These are phyloP conservation scores for Amblyjoppa proteus DNA, from an alignment of 2,888 invertebrate genomes.

Conservation along the genomic window DNA sequence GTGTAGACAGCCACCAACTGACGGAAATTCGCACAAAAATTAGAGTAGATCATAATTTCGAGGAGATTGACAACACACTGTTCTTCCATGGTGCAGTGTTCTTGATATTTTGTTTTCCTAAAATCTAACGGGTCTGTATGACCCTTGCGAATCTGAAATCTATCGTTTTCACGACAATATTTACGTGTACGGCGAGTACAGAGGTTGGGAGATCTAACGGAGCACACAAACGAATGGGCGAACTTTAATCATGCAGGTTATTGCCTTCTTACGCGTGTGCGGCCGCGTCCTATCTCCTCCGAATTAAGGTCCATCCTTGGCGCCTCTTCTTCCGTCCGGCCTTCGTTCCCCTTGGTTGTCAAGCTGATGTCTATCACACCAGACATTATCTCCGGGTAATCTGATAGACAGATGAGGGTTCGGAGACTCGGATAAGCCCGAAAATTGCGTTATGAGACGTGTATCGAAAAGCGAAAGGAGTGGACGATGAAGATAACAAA, in stretches of 20 bases:
- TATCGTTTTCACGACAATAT: neutral
- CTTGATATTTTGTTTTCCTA: neutral
- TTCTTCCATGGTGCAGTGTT: neutral
- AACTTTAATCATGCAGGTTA: conserved; percentile 69
- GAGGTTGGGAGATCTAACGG: neutral
- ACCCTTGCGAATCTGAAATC: neutral
- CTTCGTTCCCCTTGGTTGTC: conserved; percentile 29
- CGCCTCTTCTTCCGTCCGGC: conserved; percentile 37
- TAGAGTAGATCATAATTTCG: conserved; percentile 8
- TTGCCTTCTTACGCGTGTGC: conserved; percentile 60
- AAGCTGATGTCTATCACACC: conserved; percentile 57
- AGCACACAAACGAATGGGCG: conserved; percentile 1
- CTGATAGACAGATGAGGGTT: conserved; percentile 60
- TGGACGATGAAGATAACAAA: conserved; percentile 28
- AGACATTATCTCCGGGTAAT: conserved; percentile 63
- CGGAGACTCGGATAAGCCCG: conserved; percentile 38
- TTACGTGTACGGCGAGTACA: neutral
- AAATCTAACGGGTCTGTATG: neutral
- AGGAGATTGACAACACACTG: neutral
- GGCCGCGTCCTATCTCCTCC: conserved; percentile 47
- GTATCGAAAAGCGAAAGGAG: conserved; percentile 25
- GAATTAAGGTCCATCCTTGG: conserved; percentile 48
- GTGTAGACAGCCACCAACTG: conserved; percentile 53
- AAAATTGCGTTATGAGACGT: conserved; percentile 63
- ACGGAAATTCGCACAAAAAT: conserved; percentile 40